Conservation (phyloP, 2,888 invertebrate species). For the Folsomia manolachei region DNA sequence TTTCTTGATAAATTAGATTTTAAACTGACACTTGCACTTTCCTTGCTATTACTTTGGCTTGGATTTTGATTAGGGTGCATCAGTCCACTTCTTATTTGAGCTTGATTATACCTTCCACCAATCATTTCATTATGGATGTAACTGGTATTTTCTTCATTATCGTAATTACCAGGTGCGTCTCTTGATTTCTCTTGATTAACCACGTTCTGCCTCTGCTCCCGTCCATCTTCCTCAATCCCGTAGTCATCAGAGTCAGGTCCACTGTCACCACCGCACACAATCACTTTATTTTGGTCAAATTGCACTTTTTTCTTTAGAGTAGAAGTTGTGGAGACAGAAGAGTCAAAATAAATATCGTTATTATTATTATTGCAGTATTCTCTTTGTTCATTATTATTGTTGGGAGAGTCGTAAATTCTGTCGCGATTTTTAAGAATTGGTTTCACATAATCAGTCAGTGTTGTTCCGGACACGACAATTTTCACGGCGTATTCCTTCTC, state of each 20-base stretch:
- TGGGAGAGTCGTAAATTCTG: constrained; percentile 35
- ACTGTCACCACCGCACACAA: constrained; percentile 40
- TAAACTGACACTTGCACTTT: constrained; percentile 20
- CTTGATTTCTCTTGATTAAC: constrained; percentile 33
- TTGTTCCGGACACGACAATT: constrained; percentile 40
- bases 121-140: not conserved
- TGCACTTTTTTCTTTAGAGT: constrained; percentile 46
- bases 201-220: constrained; percentile 23
- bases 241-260: constrained; percentile 22
- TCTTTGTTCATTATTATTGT: not conserved
- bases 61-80: not conserved
- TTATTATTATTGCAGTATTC: not conserved
- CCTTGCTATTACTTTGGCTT: constrained; percentile 4
- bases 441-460: constrained; percentile 40
- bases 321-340: constrained; percentile 25
- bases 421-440: constrained; percentile 48
- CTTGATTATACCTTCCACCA: not conserved
- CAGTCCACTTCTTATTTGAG: not conserved
- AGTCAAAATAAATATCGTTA: constrained; percentile 40
- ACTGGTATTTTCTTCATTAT: not conserved
- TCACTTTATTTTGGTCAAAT: constrained; percentile 39
- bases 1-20: constrained; percentile 19
- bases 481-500: constrained; percentile 44
- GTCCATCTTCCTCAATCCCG: constrained; percentile 19
- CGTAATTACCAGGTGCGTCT: constrained; percentile 14